phyloP scores from a whole-genome alignment of 1,140 invertebrate species.

The Periplaneta americana region DNA sequence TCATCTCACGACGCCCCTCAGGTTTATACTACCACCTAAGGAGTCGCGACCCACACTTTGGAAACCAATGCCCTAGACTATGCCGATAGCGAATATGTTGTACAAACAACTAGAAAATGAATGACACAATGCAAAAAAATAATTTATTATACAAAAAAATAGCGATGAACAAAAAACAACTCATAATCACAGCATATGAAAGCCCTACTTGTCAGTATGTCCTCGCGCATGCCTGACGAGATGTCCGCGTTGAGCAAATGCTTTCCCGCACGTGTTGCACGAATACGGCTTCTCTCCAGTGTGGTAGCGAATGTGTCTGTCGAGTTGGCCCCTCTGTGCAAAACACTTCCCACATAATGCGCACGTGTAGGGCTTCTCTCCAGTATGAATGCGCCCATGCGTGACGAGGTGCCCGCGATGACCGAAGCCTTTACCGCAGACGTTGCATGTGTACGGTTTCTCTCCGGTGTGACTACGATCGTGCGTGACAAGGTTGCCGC shows the following conservation, averaged over 20 bases:
- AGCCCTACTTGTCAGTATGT: constrained; percentile 62
- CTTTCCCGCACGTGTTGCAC: constrained; percentile 49
- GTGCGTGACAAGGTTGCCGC: constrained; percentile 38
- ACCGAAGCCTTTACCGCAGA: constrained; percentile 34
- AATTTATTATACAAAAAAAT: no score
- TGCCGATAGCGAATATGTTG: no score
- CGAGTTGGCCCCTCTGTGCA: constrained; percentile 38
- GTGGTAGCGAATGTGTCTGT: constrained; percentile 32
- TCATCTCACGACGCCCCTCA: no score
- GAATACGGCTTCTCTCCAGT: constrained; percentile 51
- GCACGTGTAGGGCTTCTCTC: constrained; percentile 52
- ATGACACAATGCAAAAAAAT: no score
- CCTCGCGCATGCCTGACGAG: constrained; percentile 37
- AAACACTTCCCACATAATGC: constrained; percentile 46
- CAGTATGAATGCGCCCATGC: constrained; percentile 52
- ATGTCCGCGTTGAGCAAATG: background rate
- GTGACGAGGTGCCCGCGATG: constrained; percentile 38
- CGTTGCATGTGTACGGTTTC: constrained; percentile 45
- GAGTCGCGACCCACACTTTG: no score
- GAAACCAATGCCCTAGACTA: no score
- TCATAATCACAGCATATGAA: no score
- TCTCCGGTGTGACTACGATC: constrained; percentile 45
- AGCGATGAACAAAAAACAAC: no score
- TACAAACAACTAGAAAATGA: no score
- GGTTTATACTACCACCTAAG: no score